Evolutionary conservation across 2,113 vertebrate species (phyloP).

Genomic region (Actinemys pallida): DNA sequence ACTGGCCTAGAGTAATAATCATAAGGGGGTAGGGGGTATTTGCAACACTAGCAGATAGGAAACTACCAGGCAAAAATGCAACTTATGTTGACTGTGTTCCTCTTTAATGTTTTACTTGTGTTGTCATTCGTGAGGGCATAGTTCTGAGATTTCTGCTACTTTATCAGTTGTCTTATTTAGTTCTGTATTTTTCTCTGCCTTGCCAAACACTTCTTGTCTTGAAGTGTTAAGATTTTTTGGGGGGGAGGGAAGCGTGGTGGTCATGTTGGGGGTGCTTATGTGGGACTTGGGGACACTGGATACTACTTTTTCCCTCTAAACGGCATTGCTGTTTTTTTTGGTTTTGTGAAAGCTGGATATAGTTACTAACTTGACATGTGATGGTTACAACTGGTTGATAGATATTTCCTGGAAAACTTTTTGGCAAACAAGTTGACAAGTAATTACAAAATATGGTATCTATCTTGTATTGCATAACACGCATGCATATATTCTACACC

Average conservation of each 20-base stretch:
- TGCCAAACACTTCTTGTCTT: neutral
- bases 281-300: neutral
- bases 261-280: neutral
- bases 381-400: neutral
- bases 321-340: neutral
- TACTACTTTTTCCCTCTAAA: neutral
- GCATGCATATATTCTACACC: neutral
- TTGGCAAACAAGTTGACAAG: neutral
- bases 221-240: neutral
- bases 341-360: neutral
- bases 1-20: neutral
- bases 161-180: neutral
- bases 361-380: neutral
- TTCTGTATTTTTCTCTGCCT: neutral
- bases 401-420: neutral
- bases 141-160: neutral
- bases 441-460: neutral
- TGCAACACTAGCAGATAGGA: neutral
- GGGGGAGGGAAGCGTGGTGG: neutral
- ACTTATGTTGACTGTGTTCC: neutral
- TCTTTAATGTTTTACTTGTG: neutral
- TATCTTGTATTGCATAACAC: neutral
- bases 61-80: neutral
- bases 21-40: neutral
- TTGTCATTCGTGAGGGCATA: neutral